phyloP scores from a whole-genome alignment of 1,140 invertebrate genomes.

The Mactra quadrangularis region DNA sequence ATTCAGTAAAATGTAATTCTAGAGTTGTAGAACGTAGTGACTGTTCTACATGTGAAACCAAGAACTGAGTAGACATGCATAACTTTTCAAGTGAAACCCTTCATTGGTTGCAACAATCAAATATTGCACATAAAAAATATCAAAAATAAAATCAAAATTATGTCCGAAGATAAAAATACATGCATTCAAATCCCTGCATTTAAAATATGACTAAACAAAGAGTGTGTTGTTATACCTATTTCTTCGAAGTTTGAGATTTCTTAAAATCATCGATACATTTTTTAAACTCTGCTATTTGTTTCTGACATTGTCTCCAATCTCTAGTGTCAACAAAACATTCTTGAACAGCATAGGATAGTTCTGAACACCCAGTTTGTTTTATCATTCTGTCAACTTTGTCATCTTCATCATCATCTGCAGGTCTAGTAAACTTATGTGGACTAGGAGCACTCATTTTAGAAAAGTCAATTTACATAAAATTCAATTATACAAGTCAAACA shows the following conservation, averaged over 20 bases:
- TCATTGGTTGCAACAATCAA: too few relatives aligned
- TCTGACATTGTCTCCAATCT: constrained; percentile 96
- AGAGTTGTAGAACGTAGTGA: too few relatives aligned
- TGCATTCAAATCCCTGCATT: too few relatives aligned
- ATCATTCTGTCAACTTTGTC: constrained; percentile 92
- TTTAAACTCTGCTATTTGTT: constrained; percentile 90
- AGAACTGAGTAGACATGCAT: too few relatives aligned
- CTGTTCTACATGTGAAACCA: too few relatives aligned
- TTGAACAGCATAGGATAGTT: constrained; percentile 92
- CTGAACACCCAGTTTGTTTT: constrained; percentile 92
- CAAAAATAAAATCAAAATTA: too few relatives aligned
- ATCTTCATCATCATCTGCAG: constrained; percentile 77
- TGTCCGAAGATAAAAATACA: too few relatives aligned
- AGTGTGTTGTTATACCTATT: constrained; percentile 17
- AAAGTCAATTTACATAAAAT: background rate
- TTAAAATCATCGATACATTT: constrained; percentile 88
- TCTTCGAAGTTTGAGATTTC: constrained; percentile 10
- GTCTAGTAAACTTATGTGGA: constrained; percentile 60
- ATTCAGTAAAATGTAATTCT: too few relatives aligned
- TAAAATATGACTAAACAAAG: background rate
- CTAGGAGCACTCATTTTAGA: constrained; percentile 18
- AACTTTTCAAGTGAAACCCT: too few relatives aligned
- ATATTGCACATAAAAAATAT: too few relatives aligned
- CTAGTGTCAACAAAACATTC: constrained; percentile 94
- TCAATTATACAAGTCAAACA: background rate